phyloP scores from a whole-genome alignment of 1,140 invertebrate genomes.

The Leptinotarsa undecemlineata region DNA sequence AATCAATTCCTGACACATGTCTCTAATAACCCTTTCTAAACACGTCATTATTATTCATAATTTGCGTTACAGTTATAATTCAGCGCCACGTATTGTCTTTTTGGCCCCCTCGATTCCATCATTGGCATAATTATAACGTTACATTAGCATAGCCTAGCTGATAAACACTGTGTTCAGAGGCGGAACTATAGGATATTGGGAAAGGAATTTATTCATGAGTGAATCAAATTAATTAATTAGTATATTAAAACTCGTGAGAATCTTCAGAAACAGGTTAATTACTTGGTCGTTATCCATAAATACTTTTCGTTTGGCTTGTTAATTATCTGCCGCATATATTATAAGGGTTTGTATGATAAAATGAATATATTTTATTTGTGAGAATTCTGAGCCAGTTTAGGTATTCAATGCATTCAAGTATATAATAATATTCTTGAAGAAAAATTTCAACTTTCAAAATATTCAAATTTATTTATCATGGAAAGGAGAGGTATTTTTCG shows the following conservation, averaged over 20 bases:
- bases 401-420: no score
- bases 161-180: background rate
- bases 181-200: background rate
- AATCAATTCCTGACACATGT: slow-evolving; percentile 4
- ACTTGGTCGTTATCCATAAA: no score
- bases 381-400: no score
- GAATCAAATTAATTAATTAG: background rate
- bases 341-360: no score
- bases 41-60: slow-evolving; percentile 6
- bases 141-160: background rate
- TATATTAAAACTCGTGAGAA: background rate
- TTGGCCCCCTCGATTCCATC: slow-evolving; percentile 4
- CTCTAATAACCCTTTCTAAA: slow-evolving; percentile 6
- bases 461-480: no score
- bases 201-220: slow-evolving; percentile 2
- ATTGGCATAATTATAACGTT: background rate
- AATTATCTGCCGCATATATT: no score
- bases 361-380: no score
- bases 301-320: no score
- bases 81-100: slow-evolving; percentile 7
- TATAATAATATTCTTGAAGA: no score
- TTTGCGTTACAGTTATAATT: slow-evolving; percentile 6
- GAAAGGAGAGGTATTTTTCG: no score
- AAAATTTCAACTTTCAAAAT: no score
- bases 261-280: background rate